Conservation (phyloP, 2,113 vertebrate species). For the Eleginops maclovinus region DNA sequence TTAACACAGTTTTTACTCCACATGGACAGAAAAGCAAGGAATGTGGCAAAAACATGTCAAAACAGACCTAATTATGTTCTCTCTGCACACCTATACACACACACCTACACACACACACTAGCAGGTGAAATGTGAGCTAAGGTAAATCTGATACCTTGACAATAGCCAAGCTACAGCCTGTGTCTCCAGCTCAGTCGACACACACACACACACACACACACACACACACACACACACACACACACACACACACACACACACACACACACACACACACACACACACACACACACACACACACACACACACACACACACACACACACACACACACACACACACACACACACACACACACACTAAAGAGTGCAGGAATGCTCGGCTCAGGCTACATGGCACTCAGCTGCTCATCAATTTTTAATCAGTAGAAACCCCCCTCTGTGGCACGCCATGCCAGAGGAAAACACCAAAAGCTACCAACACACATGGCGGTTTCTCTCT, state of each 20-base stretch:
- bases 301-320: conserved; percentile 28
- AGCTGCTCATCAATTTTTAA: conserved; percentile 80
- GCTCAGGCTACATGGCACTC: conserved; percentile 66
- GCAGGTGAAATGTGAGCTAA: conserved; percentile 66
- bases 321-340: conserved; percentile 28
- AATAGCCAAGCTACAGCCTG: conserved; percentile 48
- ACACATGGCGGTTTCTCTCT: conserved; percentile 25
- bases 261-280: conserved; percentile 38
- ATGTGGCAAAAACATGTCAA: conserved; percentile 21
- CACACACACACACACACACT: conserved; percentile 29
- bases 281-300: conserved; percentile 23
- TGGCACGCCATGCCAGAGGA: conserved; percentile 52
- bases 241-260: conserved; percentile 37
- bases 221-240: too few relatives aligned
- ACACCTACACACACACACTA: background rate
- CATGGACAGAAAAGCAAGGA: background rate
- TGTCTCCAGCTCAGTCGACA: conserved; percentile 34
- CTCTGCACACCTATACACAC: too few relatives aligned
- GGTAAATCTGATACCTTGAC: conserved; percentile 70
- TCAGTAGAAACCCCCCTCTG: conserved; percentile 69
- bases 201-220: conserved; percentile 29
- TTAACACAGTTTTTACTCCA: background rate
- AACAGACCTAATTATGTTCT: conserved; percentile 25
- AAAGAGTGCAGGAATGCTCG: conserved; percentile 73
- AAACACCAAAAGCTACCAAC: conserved; percentile 63